Base-by-base conservation (phyloP, 1,140 invertebrate species). In the Hylaeus volcanicus region DNA sequence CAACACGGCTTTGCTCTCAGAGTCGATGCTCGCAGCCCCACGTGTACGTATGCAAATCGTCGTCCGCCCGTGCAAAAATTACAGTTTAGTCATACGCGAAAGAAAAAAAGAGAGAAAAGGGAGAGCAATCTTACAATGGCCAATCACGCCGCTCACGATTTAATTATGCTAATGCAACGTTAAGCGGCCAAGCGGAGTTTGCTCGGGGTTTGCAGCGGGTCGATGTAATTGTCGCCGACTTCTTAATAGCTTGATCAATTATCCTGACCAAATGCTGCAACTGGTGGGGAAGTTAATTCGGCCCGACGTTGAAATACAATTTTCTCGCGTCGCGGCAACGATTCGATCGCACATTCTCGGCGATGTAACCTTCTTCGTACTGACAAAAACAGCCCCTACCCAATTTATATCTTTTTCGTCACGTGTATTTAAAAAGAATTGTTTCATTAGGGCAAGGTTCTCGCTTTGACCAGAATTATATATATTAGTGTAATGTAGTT, bases 101-200 rank as follows among this genome's bases (percentile, higher is more conserved):
- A 26, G 26, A 26, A 26, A 26, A 26, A 41, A 74, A 61, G 43
- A 53, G 51, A 12, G n/a, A 53, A 15, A 15, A 37, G n/a, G 11
- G 51, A 11, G 55, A 12, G 48, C 45, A 55, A 6, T 48, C 58
- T 82, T 15, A 74, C 66, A 79, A 87, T 79, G 63, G 74, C 61
- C 86, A 87, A 86, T 87, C 84, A 81, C 78, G 61, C 37, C 43
- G 58, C 58, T 74, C 53, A 74, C 73, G 65, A 83, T 87, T 87
- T 70, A 75, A 79, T 86, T 87, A 86, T 87, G 85, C 74, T 87
- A 87, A 86, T 85, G 81, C 75, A 43, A 79, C 74, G 74, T 68
- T 72, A 84, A 61, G 76, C 64, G 66, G 43, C 37, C 55, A 60
- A 58, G 11, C 15, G 53, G 76, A 69, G 74, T 14, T 66, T 70